Percentiles rank a stretch among this genome's conserved stretches.
Evolutionary conservation across 2,797 vertebrate species (phyloP).

Genomic region (Enteromius argenteus): DNA sequence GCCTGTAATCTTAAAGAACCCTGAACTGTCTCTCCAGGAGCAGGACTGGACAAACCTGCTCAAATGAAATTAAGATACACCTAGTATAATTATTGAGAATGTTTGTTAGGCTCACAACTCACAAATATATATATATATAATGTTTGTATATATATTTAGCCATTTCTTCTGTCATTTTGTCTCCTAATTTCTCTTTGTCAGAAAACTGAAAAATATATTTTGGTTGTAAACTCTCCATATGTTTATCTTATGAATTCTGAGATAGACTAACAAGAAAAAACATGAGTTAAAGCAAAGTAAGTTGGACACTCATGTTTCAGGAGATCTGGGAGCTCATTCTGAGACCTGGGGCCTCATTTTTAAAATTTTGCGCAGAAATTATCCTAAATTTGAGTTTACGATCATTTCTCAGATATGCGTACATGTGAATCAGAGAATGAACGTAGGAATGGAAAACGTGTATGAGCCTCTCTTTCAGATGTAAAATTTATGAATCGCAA

Average conservation of each 20-base stretch:
- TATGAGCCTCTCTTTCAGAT: no score
- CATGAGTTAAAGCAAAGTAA: not conserved
- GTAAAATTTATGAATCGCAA: no score
- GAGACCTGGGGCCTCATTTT: no score
- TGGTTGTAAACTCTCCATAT: not conserved
- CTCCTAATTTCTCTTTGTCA: not conserved
- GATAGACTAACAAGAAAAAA: not conserved
- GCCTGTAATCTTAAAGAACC: not conserved
- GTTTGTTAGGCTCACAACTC: not conserved
- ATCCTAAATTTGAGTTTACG: no score
- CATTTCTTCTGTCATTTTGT: not conserved
- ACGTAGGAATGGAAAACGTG: no score
- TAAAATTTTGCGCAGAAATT: no score
- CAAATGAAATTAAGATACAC: not conserved
- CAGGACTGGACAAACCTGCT: not conserved
- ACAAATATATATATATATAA: no score
- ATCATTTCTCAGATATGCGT: no score
- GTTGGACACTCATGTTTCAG: not conserved
- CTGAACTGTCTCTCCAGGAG: not conserved
- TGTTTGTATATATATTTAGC: no score
- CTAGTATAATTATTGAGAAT: not conserved
- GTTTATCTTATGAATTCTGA: not conserved
- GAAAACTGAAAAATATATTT: not conserved
- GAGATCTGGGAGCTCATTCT: not conserved
- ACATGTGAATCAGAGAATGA: no score